Conservation (phyloP, 2,888 invertebrate species). For the Lingula anatina region DNA sequence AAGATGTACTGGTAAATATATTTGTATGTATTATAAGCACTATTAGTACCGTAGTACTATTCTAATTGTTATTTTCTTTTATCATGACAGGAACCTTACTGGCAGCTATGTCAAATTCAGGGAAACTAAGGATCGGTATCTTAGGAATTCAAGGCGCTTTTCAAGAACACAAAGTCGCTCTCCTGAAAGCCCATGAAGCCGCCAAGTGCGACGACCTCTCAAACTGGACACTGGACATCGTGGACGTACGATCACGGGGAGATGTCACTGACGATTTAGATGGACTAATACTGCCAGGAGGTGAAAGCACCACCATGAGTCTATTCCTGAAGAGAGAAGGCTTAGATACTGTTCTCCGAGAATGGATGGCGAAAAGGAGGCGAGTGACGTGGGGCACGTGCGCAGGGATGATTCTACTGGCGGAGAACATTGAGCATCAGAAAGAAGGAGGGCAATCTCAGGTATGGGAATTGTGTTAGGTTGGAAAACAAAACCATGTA, state of each 20-base stretch:
- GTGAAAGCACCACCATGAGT: slow-evolving; percentile 43
- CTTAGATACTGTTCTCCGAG: slow-evolving; percentile 24
- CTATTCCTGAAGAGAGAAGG: slow-evolving; percentile 30
- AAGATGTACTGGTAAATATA: too few relatives aligned
- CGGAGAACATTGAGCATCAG: slow-evolving; percentile 29
- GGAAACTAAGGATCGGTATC: slow-evolving; percentile 24
- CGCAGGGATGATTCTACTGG: slow-evolving; percentile 41
- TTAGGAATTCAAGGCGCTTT: slow-evolving; percentile 43
- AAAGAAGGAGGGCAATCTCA: slow-evolving; percentile 33
- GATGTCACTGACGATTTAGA: slow-evolving; percentile 21
- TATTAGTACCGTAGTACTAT: too few relatives aligned
- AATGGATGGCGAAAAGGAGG: slow-evolving; percentile 22
- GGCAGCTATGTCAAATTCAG: too few relatives aligned
- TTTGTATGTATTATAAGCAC: too few relatives aligned
- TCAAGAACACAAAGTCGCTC: slow-evolving; percentile 32
- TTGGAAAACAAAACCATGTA: neutral
- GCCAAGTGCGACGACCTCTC: slow-evolving; percentile 5
- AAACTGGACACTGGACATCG: slow-evolving; percentile 21
- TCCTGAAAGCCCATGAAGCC: slow-evolving; percentile 17
- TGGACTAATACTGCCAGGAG: slow-evolving; percentile 43
- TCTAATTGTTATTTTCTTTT: too few relatives aligned
- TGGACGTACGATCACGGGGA: slow-evolving; percentile 20
- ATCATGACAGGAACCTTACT: too few relatives aligned
- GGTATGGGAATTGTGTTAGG: slow-evolving; percentile 14
- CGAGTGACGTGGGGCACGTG: slow-evolving; percentile 43